Base-by-base conservation (phyloP, 2,888 invertebrate species). In the Torymus aiolomorphi region DNA sequence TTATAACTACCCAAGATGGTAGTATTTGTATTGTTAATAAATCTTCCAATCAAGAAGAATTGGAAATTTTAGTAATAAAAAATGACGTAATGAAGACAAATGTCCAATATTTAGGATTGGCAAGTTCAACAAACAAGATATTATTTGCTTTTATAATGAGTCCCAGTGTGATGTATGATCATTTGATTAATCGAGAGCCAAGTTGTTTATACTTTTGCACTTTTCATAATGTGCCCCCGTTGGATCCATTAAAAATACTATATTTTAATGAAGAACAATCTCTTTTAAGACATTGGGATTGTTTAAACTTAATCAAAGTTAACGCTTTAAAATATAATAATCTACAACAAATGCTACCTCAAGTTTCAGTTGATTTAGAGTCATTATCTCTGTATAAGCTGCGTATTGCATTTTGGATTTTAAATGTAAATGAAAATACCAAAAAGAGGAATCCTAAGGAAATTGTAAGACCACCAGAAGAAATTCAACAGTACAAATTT, bases 111-210 rank as follows among this genome's bases (percentile, higher is more conserved):
- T 79, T 89, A 2, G 90, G 90, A 4, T 81, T 89, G 5, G 83
- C 87, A 2, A 80, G 82, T 83, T 89, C 90, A 1, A 80, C 75
- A 51, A 90, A 85, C 75, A 82, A 82, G 62, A 65, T 82, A 11
- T 83, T 89, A 20, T 85, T 88, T 24, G 51, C 85, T 5, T 85
- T 85, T 65, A 76, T 89, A 24, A 87, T 87, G 3, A 89, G 88
- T 83, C 90, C 91, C 1, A 87, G 86, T 71, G 81, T 79, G 5
- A 82, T 85, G 18, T 88, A 88, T 76, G 91, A 91, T 83, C 91
- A 91, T 83, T 81, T 91, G 51, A 82, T 87, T 2, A 82, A 84
- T 66, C 86, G 88, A 12, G 90, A 91, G 69, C 90, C 90, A 16
- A 88, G 87, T 10, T 85, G 80, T 56, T 12, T 89, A 2, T 82